Evolutionary conservation across 2,797 vertebrate genomes (phyloP).

Genomic region (Ispidina picta): DNA sequence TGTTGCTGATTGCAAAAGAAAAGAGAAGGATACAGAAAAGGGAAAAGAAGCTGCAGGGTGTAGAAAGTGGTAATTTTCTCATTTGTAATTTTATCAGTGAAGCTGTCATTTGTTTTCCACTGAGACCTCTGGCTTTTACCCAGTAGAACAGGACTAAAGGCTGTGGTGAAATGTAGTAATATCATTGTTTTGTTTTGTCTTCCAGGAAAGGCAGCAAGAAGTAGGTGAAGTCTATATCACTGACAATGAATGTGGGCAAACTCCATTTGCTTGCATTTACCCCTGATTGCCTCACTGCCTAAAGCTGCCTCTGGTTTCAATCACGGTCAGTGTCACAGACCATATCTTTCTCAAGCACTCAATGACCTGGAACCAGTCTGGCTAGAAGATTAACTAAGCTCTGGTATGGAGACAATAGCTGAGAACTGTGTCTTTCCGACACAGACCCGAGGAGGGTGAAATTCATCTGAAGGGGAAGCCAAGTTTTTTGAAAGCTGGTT

Average conservation of each 20-base stretch:
- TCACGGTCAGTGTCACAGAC: background rate
- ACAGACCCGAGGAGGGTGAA: background rate
- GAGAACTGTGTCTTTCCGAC: background rate
- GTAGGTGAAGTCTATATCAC: background rate
- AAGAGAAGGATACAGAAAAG: background rate
- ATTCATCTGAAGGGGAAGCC: background rate
- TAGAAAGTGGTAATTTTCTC: background rate
- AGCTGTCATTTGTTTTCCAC: background rate
- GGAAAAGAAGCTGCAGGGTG: background rate
- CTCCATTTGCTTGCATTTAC: background rate
- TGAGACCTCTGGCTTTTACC: background rate
- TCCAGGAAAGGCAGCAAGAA: background rate
- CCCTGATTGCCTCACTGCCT: background rate
- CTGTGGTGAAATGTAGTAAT: background rate
- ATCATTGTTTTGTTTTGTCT: background rate
- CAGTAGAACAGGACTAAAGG: slow-evolving; percentile 12
- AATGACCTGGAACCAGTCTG: slow-evolving; percentile 36
- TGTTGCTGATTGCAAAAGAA: background rate
- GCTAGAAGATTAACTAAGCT: slow-evolving; percentile 44
- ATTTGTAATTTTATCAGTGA: slow-evolving; percentile 45
- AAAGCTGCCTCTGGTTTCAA: slow-evolving; percentile 35
- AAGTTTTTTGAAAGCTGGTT: background rate
- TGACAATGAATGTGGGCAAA: slow-evolving; percentile 7
- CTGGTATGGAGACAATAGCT: background rate
- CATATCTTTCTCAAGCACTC: slow-evolving; percentile 25